Conservation (phyloP, 2,888 invertebrate genomes). For the Drosophila koepferae region DNA sequence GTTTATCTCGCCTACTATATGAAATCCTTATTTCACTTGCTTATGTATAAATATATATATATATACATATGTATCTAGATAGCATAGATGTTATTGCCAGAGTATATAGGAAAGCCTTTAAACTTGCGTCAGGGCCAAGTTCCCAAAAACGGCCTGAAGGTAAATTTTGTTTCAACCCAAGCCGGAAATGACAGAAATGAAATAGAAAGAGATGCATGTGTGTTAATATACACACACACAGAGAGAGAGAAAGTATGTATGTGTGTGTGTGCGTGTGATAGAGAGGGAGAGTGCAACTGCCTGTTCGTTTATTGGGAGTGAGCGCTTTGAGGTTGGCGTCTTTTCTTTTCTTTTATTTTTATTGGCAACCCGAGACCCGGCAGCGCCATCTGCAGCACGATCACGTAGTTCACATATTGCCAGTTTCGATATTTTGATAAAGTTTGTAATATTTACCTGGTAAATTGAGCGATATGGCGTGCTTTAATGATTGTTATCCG, state of each 20-base stretch:
- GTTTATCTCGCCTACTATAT: slow-evolving; percentile 18
- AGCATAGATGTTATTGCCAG: slow-evolving; percentile 19
- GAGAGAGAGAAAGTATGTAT: slow-evolving; percentile 8
- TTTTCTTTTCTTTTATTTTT: slow-evolving; percentile 2
- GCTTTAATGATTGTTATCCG: slow-evolving; percentile 37
- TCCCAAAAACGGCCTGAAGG: slow-evolving; percentile 31
- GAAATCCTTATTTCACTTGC: neutral
- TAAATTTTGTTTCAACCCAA: slow-evolving; percentile 37
- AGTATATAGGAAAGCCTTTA: slow-evolving; percentile 32
- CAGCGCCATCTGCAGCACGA: slow-evolving; percentile 18
- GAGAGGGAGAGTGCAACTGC: slow-evolving; percentile 3
- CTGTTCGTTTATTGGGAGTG: slow-evolving; percentile 15
- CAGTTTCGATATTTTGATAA: slow-evolving; percentile 41
- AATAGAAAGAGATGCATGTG: slow-evolving; percentile 16
- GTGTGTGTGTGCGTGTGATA: neutral
- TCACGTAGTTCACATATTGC: slow-evolving; percentile 43
- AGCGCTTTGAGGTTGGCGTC: neutral
- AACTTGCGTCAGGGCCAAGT: slow-evolving; percentile 32
- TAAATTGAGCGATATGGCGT: slow-evolving; percentile 33
- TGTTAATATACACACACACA: slow-evolving; percentile 19
- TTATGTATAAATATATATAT: too few relatives aligned
- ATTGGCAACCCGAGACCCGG: slow-evolving; percentile 32
- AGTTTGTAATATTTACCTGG: slow-evolving; percentile 54
- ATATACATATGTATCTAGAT: neutral
- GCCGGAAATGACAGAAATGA: slow-evolving; percentile 44